These are phyloP conservation scores for Phaethon lepturus DNA, from an alignment of 2,113 vertebrate species.

Conservation along the genomic window DNA sequence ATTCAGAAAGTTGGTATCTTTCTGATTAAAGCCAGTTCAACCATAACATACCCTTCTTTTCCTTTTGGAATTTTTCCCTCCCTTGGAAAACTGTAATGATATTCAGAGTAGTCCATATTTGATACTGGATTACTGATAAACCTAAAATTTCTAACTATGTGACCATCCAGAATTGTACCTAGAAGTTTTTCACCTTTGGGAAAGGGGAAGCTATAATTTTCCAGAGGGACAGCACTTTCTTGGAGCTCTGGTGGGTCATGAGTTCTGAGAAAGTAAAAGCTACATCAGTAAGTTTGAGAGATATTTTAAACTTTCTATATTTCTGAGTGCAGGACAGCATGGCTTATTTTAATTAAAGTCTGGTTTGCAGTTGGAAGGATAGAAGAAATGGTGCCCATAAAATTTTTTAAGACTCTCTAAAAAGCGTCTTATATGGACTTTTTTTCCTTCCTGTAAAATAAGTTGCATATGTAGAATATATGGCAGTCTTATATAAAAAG, in stretches of 20 bases:
- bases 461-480: constrained; percentile 42
- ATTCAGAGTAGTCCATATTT: neutral
- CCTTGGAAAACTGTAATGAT: neutral
- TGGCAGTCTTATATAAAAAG: neutral
- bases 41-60: neutral
- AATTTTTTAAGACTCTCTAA: constrained; percentile 33
- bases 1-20: neutral
- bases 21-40: neutral
- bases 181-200: neutral
- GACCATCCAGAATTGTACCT: neutral
- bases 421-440: neutral
- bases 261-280: neutral
- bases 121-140: neutral
- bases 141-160: neutral
- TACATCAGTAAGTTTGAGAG: neutral
- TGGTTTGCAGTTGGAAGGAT: neutral
- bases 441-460: constrained; percentile 28
- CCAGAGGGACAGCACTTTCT: neutral
- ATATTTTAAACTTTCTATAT: neutral
- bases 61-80: neutral
- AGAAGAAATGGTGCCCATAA: constrained; percentile 35
- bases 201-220: neutral
- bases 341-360: constrained; percentile 51
- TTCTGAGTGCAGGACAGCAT: neutral
- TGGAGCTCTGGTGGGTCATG: neutral